Evolutionary conservation across 2,888 invertebrate species (phyloP).

Genomic region (Eupithecia tripunctaria): DNA sequence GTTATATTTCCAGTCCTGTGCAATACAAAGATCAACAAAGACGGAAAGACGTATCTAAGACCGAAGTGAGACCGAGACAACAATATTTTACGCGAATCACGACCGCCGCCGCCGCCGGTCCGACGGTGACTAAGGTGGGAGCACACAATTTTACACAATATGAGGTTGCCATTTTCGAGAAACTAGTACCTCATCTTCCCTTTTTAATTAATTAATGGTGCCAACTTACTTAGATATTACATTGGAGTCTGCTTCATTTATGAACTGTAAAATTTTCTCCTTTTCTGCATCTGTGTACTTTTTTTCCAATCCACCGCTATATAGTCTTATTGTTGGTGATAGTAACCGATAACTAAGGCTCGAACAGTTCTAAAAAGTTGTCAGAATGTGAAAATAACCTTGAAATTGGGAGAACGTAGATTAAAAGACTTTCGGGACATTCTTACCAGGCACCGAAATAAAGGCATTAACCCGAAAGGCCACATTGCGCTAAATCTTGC

Average conservation of each 20-base stretch:
- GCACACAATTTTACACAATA: too few species aligned
- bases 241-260: conserved; percentile 65
- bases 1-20: too few species aligned
- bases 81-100: too few species aligned
- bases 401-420: background rate
- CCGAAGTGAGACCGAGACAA: too few species aligned
- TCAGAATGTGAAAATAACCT: background rate
- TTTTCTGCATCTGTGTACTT: conserved; percentile 69
- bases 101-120: too few species aligned
- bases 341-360: conserved; percentile 41
- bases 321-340: conserved; percentile 46
- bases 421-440: background rate
- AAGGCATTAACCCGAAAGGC: conserved; percentile 7
- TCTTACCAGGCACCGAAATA: conserved; percentile 19
- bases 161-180: too few species aligned
- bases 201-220: too few species aligned
- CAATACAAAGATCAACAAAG: too few species aligned
- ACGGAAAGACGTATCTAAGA: too few species aligned
- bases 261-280: conserved; percentile 68
- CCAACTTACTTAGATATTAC: conserved; percentile 62
- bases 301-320: conserved; percentile 57
- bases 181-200: too few species aligned
- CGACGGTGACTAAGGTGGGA: too few species aligned
- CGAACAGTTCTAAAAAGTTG: conserved; percentile 46
- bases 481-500: conserved; percentile 16